Evolutionary conservation across 2,113 vertebrate genomes (phyloP).

Genomic region (Oenanthe melanoleuca): DNA sequence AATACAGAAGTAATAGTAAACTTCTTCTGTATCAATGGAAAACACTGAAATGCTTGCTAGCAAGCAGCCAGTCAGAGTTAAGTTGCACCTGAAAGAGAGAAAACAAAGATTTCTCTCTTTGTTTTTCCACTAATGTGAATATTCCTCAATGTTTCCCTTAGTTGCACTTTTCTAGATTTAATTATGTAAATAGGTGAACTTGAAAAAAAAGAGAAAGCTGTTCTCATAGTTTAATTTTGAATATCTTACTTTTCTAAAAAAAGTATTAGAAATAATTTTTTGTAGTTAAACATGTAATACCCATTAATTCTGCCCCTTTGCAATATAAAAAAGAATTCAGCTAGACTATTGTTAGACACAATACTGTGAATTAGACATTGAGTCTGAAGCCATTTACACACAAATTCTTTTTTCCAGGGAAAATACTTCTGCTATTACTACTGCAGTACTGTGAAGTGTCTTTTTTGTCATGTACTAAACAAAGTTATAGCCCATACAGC

Average conservation of each 20-base stretch:
- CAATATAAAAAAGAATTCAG: background rate
- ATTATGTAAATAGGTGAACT: background rate
- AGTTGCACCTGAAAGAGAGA: background rate
- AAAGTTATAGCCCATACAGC: background rate
- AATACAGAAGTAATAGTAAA: background rate
- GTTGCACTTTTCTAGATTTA: background rate
- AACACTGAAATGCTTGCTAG: background rate
- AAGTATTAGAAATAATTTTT: background rate
- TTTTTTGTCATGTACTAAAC: background rate
- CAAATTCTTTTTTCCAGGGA: background rate
- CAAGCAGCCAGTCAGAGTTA: background rate
- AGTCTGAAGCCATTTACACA: background rate
- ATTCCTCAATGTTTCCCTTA: background rate
- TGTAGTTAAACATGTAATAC: background rate
- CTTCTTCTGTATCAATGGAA: background rate
- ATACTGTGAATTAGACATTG: background rate
- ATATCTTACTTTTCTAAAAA: background rate
- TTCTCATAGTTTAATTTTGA: background rate
- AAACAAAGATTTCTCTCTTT: background rate
- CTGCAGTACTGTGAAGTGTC: background rate
- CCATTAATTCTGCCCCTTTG: background rate
- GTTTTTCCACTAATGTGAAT: background rate
- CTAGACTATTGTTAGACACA: background rate
- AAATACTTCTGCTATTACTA: background rate
- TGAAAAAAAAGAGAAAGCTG: background rate